Percentiles rank a stretch among this genome's conserved stretches.
Conservation (phyloP, 2,113 vertebrate species). For the Saccopteryx bilineata region DNA sequence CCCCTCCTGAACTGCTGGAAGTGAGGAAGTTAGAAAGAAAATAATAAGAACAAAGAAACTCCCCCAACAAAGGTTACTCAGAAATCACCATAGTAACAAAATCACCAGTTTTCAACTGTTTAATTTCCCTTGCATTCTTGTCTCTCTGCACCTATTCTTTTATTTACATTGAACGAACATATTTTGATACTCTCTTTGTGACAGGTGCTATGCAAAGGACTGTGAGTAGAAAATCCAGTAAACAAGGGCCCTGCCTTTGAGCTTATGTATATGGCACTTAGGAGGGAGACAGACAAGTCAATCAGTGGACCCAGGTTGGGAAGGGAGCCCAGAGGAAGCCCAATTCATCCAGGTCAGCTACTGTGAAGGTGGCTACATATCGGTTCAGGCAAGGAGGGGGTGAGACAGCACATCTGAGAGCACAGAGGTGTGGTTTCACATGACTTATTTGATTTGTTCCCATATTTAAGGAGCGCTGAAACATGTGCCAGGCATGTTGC, state of each 20-base stretch:
- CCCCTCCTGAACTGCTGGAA: not conserved
- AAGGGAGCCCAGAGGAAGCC: not conserved
- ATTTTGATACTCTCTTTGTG: not conserved
- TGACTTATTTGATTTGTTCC: not conserved
- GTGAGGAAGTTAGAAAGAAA: slow-evolving; percentile 47
- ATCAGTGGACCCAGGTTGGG: not conserved
- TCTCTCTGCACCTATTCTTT: slow-evolving; percentile 25
- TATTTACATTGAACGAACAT: not conserved
- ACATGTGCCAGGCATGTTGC: not conserved
- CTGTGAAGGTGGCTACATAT: not conserved
- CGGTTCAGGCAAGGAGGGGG: not conserved
- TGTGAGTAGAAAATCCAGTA: not conserved
- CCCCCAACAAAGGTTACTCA: slow-evolving; percentile 28
- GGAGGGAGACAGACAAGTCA: not conserved
- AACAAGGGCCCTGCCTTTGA: not conserved
- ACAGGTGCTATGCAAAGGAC: not conserved
- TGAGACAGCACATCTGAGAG: not conserved
- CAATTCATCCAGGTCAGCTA: not conserved
- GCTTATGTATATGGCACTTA: not conserved
- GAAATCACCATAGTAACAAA: slow-evolving; percentile 53
- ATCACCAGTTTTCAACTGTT: not conserved
- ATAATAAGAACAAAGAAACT: slow-evolving; percentile 19
- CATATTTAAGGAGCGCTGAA: not conserved
- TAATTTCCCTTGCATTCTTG: not conserved
- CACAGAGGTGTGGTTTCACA: not conserved